Percentiles rank a stretch among this genome's conserved stretches.
phyloP scores from a whole-genome alignment of 2,797 vertebrate species.

The Eulemur mongoz region DNA sequence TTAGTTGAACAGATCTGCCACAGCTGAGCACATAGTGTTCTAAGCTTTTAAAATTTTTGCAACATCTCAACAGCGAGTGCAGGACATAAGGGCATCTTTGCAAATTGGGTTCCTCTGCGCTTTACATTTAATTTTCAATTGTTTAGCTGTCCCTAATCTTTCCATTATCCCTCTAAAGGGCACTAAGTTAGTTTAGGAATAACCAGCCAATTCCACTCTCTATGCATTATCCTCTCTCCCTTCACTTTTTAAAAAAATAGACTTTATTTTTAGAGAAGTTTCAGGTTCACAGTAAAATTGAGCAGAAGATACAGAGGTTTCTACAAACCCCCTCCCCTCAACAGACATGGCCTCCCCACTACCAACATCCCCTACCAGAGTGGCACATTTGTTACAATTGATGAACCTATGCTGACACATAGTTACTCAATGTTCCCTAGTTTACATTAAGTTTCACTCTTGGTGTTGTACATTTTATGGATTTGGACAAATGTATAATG shows the following conservation, averaged over 20 bases:
- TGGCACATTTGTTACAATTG: background rate
- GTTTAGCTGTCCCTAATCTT: background rate
- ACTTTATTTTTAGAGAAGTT: background rate
- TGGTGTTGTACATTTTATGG: background rate
- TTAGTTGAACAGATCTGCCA: background rate
- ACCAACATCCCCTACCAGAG: background rate
- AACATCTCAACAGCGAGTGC: background rate
- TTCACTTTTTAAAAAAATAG: background rate
- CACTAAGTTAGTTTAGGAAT: background rate
- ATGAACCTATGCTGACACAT: background rate
- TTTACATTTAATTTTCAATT: background rate
- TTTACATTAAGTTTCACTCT: background rate
- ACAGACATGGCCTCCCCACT: background rate
- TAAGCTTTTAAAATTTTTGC: background rate
- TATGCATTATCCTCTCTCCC: background rate
- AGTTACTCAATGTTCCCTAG: background rate
- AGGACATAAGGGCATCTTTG: background rate
- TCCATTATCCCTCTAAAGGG: background rate
- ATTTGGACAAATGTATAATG: background rate
- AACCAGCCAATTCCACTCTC: background rate
- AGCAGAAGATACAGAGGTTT: background rate
- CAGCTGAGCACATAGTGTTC: background rate
- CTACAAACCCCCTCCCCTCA: background rate
- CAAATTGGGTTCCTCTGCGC: background rate
- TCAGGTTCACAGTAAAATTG: background rate